Percentiles rank a stretch among this genome's conserved stretches.
Conservation (phyloP, 2,113 vertebrate species). For the Nerophis ophidion region DNA sequence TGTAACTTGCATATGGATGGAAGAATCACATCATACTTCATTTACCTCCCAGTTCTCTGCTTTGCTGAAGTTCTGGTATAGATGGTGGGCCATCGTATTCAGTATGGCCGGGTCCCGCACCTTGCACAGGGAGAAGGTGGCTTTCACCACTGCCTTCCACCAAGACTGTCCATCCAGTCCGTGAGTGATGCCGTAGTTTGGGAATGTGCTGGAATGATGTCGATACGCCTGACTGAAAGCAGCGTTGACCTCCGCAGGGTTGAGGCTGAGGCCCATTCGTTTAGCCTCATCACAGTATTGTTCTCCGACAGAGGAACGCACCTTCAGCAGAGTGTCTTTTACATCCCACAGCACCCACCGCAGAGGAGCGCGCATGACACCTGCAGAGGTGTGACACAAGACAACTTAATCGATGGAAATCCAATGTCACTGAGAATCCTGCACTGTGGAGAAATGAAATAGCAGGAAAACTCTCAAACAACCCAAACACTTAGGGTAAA, state of each 20-base stretch:
- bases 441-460: not conserved
- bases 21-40: not conserved
- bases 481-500: too few relatives aligned
- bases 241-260: conserved; percentile 54
- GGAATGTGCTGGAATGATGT: conserved; percentile 68
- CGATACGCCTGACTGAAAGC: conserved; percentile 70
- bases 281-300: conserved; percentile 79
- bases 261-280: conserved; percentile 69
- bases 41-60: conserved; percentile 80
- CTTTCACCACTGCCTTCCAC: conserved; percentile 78
- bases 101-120: conserved; percentile 67
- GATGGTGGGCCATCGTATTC: conserved; percentile 66
- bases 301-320: conserved; percentile 76
- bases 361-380: conserved; percentile 58
- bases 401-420: not conserved
- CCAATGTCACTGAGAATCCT: not conserved
- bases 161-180: conserved; percentile 80
- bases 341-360: conserved; percentile 88
- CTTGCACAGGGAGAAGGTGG: conserved; percentile 77
- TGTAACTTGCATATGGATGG: not conserved
- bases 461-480: too few relatives aligned
- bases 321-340: conserved; percentile 84
- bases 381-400: conserved; percentile 14
- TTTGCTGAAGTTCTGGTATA: conserved; percentile 77
- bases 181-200: conserved; percentile 79